Evolutionary conservation across 2,888 invertebrate species (phyloP), one percentile per base, ranked within the genome.

Genomic region (Itoplectis maculator): DNA sequence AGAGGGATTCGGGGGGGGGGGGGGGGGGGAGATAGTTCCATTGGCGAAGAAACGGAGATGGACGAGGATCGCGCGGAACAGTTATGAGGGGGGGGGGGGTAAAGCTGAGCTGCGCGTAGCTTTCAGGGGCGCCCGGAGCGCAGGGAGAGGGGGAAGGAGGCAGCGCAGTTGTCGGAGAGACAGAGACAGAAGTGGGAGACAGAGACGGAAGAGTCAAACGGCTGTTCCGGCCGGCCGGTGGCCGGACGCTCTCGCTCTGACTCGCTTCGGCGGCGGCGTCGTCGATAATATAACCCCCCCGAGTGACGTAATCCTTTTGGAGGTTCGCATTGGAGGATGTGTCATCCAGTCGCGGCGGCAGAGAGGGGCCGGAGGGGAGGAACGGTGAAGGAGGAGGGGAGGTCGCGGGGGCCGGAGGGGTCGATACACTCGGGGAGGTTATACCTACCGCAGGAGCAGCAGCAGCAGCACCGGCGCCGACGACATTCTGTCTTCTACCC

Each of bases 311-410:
- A 92, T 90, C 89, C 90, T 87, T 87, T 87, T 84, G 87, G 86
- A 86, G 89, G 87, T 88, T 86, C 88, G 90, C 90, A 92, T 92
- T 92, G 92, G 92, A 90, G 91, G 91, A 92, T 89, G 90, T 88
- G 90, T 89, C 90, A 90, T 90, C 89, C 89, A 90, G 89, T 89
- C 7, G 51, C 2, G 20, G 51, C 29, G 56, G 35, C 2, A 56
- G 56, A 42, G 4, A 42, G 4, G 13, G 8, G n/a, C n/a, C n/a
- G 42, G 42, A 42, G 88, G 89, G 87, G 87, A 72, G 73, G 29
- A 3, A 29, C 3, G 29, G 29, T 2, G 29, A 5, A 5, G 29
- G 29, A 29, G 29, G 29, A 5, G 5, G 29, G 5, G 5, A 29
- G 29, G 29, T 3, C 29, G 29, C 29, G 29, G 29, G 29, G 29